Percentiles rank a stretch among this genome's conserved stretches.
Evolutionary conservation across 35 echinoderm and acorn worm genomes (phyloP).

Genomic region (Chiridota heheva): DNA sequence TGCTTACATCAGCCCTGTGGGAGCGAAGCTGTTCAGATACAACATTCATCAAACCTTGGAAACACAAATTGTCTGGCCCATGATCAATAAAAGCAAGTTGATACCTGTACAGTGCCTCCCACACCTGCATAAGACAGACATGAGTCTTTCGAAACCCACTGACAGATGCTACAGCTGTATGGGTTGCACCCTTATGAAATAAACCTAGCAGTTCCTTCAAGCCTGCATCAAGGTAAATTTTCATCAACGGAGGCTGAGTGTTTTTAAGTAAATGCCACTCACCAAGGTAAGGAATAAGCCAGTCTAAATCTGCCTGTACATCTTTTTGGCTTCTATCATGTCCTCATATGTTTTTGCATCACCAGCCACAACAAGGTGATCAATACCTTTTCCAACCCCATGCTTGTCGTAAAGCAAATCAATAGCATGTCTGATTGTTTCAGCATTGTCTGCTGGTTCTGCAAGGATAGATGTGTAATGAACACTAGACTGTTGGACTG

Average conservation of each 20-base stretch:
- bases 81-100: not conserved
- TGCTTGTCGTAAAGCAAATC: constrained; percentile 31
- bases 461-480: constrained; percentile 26
- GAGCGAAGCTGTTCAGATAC: not conserved
- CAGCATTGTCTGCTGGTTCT: constrained; percentile 34
- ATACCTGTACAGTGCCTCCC: constrained; percentile 32
- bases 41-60: not conserved
- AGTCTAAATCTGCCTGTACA: constrained; percentile 40
- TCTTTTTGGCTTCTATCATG: constrained; percentile 22
- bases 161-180: constrained; percentile 26
- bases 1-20: not conserved
- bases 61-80: not conserved
- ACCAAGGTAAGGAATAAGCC: constrained; percentile 46
- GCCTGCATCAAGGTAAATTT: constrained; percentile 36
- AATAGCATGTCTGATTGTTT: constrained; percentile 19
- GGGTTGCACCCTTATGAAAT: constrained; percentile 37
- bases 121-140: constrained; percentile 31
- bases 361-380: constrained; percentile 42
- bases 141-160: constrained; percentile 29
- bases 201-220: constrained; percentile 12
- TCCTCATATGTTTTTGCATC: constrained; percentile 52
- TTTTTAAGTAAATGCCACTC: constrained; percentile 72
- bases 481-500: constrained; percentile 23
- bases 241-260: constrained; percentile 38
- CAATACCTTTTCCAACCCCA: not conserved